A percentile compares a stretch with the other conserved stretches of the same genome.
These are phyloP conservation scores for Diplodus sargus DNA, from an alignment of 2,797 vertebrate genomes.

Conservation along the genomic window DNA sequence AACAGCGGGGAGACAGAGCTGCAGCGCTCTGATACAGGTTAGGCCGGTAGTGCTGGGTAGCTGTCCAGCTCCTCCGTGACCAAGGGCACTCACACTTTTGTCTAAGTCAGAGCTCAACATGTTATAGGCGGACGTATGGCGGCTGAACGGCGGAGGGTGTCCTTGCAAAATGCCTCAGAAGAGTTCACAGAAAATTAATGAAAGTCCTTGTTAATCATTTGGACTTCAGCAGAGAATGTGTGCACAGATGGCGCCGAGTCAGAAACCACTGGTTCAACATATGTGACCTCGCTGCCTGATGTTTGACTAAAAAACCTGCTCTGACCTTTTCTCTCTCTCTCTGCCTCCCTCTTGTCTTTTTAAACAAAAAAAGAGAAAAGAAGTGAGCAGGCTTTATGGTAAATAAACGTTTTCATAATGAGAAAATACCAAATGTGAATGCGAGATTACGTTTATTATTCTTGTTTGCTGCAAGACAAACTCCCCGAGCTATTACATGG, in stretches of 20 bases:
- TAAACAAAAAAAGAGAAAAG: background rate
- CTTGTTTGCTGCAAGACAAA: slow-evolving; percentile 55
- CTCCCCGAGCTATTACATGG: slow-evolving; percentile 69
- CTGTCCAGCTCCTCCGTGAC: slow-evolving; percentile 49
- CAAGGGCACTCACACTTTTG: slow-evolving; percentile 52
- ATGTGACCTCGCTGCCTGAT: slow-evolving; percentile 28
- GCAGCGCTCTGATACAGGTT: slow-evolving; percentile 48
- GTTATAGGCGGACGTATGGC: slow-evolving; percentile 2
- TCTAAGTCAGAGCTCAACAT: slow-evolving; percentile 42
- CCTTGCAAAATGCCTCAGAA: slow-evolving; percentile 31
- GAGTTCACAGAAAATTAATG: slow-evolving; percentile 9
- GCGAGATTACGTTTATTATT: slow-evolving; percentile 67
- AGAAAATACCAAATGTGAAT: slow-evolving; percentile 57
- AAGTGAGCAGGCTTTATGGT: background rate
- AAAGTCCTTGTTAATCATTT: slow-evolving; percentile 24
- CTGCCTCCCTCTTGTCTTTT: background rate
- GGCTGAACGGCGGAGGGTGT: slow-evolving; percentile 3
- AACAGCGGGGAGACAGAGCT: slow-evolving; percentile 50
- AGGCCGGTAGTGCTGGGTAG: slow-evolving; percentile 42
- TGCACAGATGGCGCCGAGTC: slow-evolving; percentile 19
- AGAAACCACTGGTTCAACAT: slow-evolving; percentile 13
- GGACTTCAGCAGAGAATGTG: slow-evolving; percentile 16
- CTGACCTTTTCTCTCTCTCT: slow-evolving; percentile 32
- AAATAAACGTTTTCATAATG: slow-evolving; percentile 44
- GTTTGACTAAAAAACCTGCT: slow-evolving; percentile 20